phyloP scores from a whole-genome alignment of 2,888 invertebrate genomes.

The Pardosa pseudoannulata region DNA sequence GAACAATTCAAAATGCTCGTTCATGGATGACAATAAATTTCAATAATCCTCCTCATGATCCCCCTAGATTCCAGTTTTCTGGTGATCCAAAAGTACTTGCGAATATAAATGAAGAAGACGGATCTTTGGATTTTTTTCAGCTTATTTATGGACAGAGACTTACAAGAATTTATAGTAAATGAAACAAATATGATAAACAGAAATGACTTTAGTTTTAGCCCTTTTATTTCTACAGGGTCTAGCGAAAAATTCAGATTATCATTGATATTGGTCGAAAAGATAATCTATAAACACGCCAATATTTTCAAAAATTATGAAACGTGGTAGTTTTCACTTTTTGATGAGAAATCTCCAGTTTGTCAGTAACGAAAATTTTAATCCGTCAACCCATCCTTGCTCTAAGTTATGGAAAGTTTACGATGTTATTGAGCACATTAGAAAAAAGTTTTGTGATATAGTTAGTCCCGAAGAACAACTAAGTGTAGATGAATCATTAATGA shows the following conservation, averaged over 20 bases:
- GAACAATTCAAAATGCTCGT: slow-evolving; percentile 34
- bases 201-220: background rate
- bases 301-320: slow-evolving; percentile 31
- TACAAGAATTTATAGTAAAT: slow-evolving; percentile 17
- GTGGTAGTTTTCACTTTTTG: slow-evolving; percentile 24
- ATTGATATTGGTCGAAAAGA: slow-evolving; percentile 23
- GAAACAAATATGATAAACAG: slow-evolving; percentile 15
- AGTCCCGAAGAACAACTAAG: slow-evolving; percentile 16
- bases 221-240: slow-evolving; percentile 6
- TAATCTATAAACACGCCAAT: slow-evolving; percentile 17
- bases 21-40: slow-evolving; percentile 28
- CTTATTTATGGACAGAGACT: background rate
- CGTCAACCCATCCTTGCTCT: background rate
- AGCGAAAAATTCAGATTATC: slow-evolving; percentile 24
- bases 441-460: slow-evolving; percentile 16
- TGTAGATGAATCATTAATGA: slow-evolving; percentile 26
- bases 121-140: background rate
- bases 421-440: slow-evolving; percentile 13
- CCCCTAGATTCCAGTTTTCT: slow-evolving; percentile 15
- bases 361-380: background rate
- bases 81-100: slow-evolving; percentile 16
- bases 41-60: slow-evolving; percentile 20
- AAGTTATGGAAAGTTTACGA: slow-evolving; percentile 20
- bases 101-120: slow-evolving; percentile 31
- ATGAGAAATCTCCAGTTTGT: slow-evolving; percentile 25